Conservation (phyloP, 2,888 invertebrate species). For the Pseudanteris insignis region DNA sequence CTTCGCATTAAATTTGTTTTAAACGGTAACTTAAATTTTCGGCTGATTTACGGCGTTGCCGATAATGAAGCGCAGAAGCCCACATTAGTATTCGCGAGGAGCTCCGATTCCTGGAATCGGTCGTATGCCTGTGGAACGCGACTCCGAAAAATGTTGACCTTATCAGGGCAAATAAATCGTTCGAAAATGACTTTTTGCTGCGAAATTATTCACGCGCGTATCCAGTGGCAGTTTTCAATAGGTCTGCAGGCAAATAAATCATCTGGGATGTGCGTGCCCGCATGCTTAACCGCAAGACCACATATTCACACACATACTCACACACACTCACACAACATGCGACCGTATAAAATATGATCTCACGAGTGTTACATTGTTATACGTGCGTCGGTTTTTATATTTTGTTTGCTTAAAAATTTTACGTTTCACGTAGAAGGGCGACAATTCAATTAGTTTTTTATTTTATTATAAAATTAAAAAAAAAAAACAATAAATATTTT, state of each 20-base stretch:
- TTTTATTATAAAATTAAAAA: too few relatives aligned
- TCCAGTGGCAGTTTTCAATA: constrained; percentile 43
- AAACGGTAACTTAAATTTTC: too few relatives aligned
- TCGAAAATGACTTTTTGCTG: constrained; percentile 31
- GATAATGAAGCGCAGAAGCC: constrained; percentile 15
- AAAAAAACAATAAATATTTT: too few relatives aligned
- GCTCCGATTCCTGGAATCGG: constrained; percentile 10
- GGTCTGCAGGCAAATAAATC: constrained; percentile 34
- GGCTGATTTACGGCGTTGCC: not conserved
- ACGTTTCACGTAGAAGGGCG: too few relatives aligned
- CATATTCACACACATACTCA: too few relatives aligned
- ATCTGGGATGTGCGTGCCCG: constrained; percentile 25
- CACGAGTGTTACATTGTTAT: too few relatives aligned
- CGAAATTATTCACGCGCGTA: constrained; percentile 41
- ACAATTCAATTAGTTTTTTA: too few relatives aligned
- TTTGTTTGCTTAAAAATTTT: too few relatives aligned
- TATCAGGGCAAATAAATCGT: constrained; percentile 36
- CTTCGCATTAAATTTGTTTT: too few relatives aligned
- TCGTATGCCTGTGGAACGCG: constrained; percentile 9
- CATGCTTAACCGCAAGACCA: constrained; percentile 7
- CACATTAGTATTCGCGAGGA: constrained; percentile 6
- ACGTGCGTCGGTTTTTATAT: too few relatives aligned
- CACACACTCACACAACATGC: constrained; percentile 4
- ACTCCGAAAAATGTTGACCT: constrained; percentile 25
- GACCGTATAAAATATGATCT: too few relatives aligned